phyloP scores from a whole-genome alignment of 2,888 invertebrate species.

The Andrena haemorrhoa region DNA sequence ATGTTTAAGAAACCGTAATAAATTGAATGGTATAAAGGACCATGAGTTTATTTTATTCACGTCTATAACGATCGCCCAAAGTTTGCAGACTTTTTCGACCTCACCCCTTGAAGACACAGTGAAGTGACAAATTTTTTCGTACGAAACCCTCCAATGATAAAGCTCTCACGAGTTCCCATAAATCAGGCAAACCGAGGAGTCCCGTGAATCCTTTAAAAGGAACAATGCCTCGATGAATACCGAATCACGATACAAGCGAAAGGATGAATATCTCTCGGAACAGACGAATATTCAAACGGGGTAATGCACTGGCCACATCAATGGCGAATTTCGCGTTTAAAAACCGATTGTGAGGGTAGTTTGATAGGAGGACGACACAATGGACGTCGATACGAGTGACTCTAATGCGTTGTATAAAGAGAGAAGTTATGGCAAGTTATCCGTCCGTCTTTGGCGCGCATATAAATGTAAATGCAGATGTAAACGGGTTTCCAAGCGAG shows the following conservation, averaged over 20 bases:
- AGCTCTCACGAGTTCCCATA: background rate
- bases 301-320: too few relatives aligned
- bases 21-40: too few relatives aligned
- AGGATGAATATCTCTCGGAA: background rate
- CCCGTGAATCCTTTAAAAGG: background rate
- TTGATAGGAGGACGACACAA: too few relatives aligned
- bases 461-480: constrained; percentile 53
- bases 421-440: constrained; percentile 10
- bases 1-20: too few relatives aligned
- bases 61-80: too few relatives aligned
- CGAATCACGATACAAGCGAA: background rate
- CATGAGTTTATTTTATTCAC: too few relatives aligned
- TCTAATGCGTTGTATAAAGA: background rate
- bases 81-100: too few relatives aligned
- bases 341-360: too few relatives aligned
- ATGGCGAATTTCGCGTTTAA: too few relatives aligned
- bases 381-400: background rate
- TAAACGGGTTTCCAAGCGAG: constrained; percentile 10
- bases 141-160: background rate
- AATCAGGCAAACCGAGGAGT: background rate
- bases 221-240: background rate
- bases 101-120: too few relatives aligned
- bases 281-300: background rate
- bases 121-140: too few relatives aligned
- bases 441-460: constrained; percentile 10